phyloP scores from a whole-genome alignment of 1,140 invertebrate genomes.

The Drosophila melanogaster region DNA sequence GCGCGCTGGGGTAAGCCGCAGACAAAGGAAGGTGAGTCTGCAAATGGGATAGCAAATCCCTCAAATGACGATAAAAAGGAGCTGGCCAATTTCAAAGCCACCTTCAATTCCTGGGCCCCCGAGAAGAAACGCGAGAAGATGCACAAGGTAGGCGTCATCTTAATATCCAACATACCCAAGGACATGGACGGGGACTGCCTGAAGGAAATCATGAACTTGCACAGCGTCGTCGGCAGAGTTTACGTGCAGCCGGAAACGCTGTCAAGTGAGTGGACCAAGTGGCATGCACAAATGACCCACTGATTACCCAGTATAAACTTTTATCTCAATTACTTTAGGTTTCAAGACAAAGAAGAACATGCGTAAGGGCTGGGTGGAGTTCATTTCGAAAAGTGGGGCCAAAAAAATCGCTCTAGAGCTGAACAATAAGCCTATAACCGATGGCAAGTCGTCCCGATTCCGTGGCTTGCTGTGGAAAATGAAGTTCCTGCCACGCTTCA shows the following conservation, averaged over 20 bases:
- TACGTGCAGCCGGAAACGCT: constrained; percentile 89
- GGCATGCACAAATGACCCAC: too few relatives aligned
- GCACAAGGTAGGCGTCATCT: constrained; percentile 91
- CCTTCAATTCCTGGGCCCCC: too few relatives aligned
- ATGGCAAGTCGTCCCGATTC: constrained; percentile 93
- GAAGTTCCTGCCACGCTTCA: constrained; percentile 97
- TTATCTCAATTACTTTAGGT: constrained; percentile 13
- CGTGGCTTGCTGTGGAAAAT: constrained; percentile 97
- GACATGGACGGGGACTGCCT: constrained; percentile 95
- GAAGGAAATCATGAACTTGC: constrained; percentile 91
- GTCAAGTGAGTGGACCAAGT: constrained; percentile 8
- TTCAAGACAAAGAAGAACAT: constrained; percentile 55
- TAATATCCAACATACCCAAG: constrained; percentile 91
- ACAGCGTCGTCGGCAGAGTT: constrained; percentile 92
- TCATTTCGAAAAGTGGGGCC: constrained; percentile 94
- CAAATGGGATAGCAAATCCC: too few relatives aligned
- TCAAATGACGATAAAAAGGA: too few relatives aligned
- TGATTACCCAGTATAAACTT: too few relatives aligned
- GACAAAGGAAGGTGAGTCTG: too few relatives aligned
- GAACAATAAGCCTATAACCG: constrained; percentile 95
- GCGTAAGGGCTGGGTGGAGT: constrained; percentile 97
- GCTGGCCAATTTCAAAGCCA: too few relatives aligned
- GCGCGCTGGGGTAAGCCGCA: too few relatives aligned
- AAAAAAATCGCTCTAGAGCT: constrained; percentile 92
- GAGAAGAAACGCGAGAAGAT: constrained; percentile 82